Percentiles rank a stretch among this genome's conserved stretches.
phyloP scores from a whole-genome alignment of 1,140 invertebrate genomes.

The Magallana ariakensis region DNA sequence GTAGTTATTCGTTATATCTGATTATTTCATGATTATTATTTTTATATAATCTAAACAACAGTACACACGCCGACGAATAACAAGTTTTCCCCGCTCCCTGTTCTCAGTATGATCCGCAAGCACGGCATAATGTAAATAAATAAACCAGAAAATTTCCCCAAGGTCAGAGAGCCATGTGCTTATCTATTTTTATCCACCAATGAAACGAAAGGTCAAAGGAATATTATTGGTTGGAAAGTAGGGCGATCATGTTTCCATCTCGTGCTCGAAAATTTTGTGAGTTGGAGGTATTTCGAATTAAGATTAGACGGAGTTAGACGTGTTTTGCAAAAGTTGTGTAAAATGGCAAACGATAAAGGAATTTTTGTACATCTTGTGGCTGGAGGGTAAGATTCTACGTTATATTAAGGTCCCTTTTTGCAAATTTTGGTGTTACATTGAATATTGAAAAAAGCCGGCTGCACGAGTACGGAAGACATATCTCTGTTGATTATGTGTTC shows the following conservation, averaged over 20 bases:
- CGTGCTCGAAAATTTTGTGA: conserved; percentile 11
- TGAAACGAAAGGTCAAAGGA: not conserved
- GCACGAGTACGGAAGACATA: not conserved
- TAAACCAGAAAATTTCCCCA: not conserved
- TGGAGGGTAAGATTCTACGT: conserved; percentile 5
- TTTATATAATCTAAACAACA: too few relatives aligned
- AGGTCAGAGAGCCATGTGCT: conserved; percentile 28
- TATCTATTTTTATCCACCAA: not conserved
- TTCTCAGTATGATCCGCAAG: too few relatives aligned
- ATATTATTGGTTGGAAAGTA: conserved; percentile 8
- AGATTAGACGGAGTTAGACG: not conserved
- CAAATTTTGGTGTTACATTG: too few relatives aligned
- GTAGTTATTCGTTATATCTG: too few relatives aligned
- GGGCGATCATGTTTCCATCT: conserved; percentile 31
- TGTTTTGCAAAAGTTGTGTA: not conserved
- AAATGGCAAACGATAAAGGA: conserved; percentile 2
- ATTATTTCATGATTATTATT: too few relatives aligned
- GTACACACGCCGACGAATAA: too few relatives aligned
- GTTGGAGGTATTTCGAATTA: not conserved
- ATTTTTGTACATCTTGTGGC: conserved; percentile 17
- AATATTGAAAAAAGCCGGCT: not conserved
- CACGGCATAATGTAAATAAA: too few relatives aligned
- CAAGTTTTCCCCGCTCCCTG: too few relatives aligned
- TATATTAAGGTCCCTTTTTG: not conserved
- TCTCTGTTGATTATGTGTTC: too few relatives aligned